Evolutionary conservation across 2,888 invertebrate genomes (phyloP), one percentile per base, ranked within the genome.

Genomic region (Alentia gelatinosa): DNA sequence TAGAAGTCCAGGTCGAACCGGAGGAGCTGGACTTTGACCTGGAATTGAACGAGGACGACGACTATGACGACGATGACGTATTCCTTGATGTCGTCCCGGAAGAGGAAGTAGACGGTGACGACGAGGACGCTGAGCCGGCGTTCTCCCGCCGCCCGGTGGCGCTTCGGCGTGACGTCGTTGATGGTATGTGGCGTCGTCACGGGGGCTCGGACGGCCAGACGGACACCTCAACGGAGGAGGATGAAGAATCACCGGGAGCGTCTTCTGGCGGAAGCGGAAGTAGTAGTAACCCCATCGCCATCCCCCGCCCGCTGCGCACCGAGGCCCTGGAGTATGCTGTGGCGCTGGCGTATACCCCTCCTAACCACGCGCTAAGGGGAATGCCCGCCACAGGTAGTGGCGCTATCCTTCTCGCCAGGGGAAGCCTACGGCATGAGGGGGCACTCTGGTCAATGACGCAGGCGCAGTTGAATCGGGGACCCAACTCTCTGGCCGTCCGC

Each of bases 101-200:
- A 86, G 86, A 86, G 50, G 86, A 86, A 86, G 86, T 86, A 30
- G 86, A 86, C 86, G 86, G 86, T 23, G 86, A 86, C 86, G 86
- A 47, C 42, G 86, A 42, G 5, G 33, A 35, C 40, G 86, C 42
- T 7, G 86, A 86, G 50, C 47, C 47, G 33, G 86, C 86, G 4
- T 86, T 86, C 47, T 47, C 47, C 9, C 86, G 86, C 30, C 42
- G 15, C 15, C 26, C 47, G 7, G 33, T 42, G 30, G 0, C 47
- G 47, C 30, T 47, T 42, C 42, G 50, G 30, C 30, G 35, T n/a
- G 86, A 86, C 86, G 42, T 86, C 35, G 86, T 86, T 15, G 86
- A 86, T 47, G 86, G 86, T 3, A 12, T 15, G 86, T 4, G 86
- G 30, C 12, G 4, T 7, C 47, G 33, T 7, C 35, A 42, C 26